phyloP scores from a whole-genome alignment of 2,797 vertebrate species.

The Xiphorhynchus erythropygius region DNA sequence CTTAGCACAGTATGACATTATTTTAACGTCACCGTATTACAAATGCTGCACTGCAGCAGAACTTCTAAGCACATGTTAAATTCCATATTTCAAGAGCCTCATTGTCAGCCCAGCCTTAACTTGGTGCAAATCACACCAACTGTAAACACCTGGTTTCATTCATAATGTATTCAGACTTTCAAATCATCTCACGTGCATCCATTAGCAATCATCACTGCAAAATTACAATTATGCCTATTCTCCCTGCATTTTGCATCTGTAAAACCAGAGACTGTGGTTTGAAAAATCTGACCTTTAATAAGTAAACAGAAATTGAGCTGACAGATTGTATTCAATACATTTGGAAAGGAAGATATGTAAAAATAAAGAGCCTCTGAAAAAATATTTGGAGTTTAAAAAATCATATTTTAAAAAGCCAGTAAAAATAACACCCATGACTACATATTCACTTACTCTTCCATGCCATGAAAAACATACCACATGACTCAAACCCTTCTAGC shows the following conservation, averaged over 20 bases:
- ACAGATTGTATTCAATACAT: not conserved
- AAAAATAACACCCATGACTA: conserved; percentile 46
- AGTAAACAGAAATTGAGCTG: conserved; percentile 32
- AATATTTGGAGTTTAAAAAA: conserved; percentile 44
- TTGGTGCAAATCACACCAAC: not conserved
- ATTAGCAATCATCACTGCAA: not conserved
- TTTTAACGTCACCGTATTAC: not conserved
- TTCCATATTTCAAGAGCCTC: not conserved
- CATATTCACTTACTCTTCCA: not conserved
- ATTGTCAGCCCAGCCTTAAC: not conserved
- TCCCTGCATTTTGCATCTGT: not conserved
- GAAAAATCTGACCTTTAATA: conserved; percentile 33
- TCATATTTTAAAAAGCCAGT: conserved; percentile 20
- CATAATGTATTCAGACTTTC: not conserved
- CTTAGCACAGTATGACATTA: not conserved
- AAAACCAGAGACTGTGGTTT: not conserved
- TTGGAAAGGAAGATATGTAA: conserved; percentile 7
- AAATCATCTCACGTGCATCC: not conserved
- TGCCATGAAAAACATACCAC: conserved; percentile 23
- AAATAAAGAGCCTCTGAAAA: conserved; percentile 50
- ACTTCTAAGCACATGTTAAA: not conserved
- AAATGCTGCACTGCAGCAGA: not conserved
- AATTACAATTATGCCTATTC: not conserved
- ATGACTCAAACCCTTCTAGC: not conserved
- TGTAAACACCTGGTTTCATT: not conserved